phyloP scores from a whole-genome alignment of 2,888 invertebrate species.

The Tetropium fuscum region DNA sequence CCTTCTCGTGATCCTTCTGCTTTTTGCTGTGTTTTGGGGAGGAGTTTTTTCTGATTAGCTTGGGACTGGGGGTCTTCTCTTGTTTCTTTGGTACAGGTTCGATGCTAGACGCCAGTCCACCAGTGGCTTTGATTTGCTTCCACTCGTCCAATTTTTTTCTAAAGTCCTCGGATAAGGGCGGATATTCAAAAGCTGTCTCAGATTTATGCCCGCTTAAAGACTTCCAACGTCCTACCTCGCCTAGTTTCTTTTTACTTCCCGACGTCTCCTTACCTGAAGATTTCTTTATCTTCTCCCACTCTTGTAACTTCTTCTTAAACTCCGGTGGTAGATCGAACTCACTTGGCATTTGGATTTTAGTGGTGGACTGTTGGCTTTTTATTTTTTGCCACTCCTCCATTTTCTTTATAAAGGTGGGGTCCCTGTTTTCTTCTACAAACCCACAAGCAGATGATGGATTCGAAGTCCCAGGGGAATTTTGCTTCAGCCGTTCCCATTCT shows the following conservation, averaged over 20 bases:
- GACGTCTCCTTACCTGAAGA: constrained; percentile 48
- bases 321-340: constrained; percentile 83
- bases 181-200: constrained; percentile 66
- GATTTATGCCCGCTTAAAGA: constrained; percentile 61
- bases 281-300: constrained; percentile 85
- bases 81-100: constrained; percentile 42
- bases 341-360: constrained; percentile 59
- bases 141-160: constrained; percentile 87
- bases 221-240: constrained; percentile 75
- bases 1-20: constrained; percentile 66
- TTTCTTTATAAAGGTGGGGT: constrained; percentile 65
- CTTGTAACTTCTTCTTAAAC: constrained; percentile 85
- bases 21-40: constrained; percentile 57
- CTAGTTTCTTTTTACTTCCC: constrained; percentile 65
- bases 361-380: constrained; percentile 56
- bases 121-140: constrained; percentile 80
- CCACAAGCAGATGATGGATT: constrained; percentile 45
- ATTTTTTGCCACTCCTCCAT: constrained; percentile 69
- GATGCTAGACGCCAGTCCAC: constrained; percentile 40
- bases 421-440: constrained; percentile 56
- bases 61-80: constrained; percentile 61
- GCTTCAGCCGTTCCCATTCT: constrained; percentile 67
- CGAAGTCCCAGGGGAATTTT: constrained; percentile 49
- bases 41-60: constrained; percentile 59
- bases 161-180: constrained; percentile 84